Evolutionary conservation across 2,888 invertebrate species (phyloP).

Genomic region (Halictus quadricinctus): DNA sequence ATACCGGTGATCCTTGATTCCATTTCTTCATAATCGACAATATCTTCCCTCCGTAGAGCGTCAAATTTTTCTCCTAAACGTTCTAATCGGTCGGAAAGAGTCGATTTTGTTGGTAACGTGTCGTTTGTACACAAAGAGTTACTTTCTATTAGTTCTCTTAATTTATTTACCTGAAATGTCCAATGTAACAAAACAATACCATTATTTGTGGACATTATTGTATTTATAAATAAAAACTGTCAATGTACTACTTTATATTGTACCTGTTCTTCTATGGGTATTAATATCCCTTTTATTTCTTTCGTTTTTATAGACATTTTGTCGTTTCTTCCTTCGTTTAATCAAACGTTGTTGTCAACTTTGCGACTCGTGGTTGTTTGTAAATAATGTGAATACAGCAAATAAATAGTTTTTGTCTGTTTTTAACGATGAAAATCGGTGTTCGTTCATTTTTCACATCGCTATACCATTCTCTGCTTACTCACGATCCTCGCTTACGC

Average conservation of each 20-base stretch:
- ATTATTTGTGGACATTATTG: background rate
- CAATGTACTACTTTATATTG: conserved; percentile 21
- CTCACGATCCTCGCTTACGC: background rate
- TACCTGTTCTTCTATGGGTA: conserved; percentile 76
- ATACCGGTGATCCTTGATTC: conserved; percentile 70
- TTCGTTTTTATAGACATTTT: conserved; percentile 77
- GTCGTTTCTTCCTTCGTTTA: conserved; percentile 14
- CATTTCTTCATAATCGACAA: conserved; percentile 72
- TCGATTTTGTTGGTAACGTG: conserved; percentile 65
- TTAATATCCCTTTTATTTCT: conserved; percentile 72
- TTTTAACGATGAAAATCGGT: conserved; percentile 19
- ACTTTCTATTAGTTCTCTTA: conserved; percentile 61
- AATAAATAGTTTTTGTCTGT: conserved; percentile 20
- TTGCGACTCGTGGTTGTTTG: conserved; percentile 44
- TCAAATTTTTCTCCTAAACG: conserved; percentile 74
- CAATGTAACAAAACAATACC: background rate
- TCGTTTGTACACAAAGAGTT: conserved; percentile 47
- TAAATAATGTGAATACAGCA: conserved; percentile 66
- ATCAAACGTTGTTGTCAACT: conserved; percentile 18
- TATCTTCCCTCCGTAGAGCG: conserved; percentile 69
- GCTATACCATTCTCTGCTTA: conserved; percentile 7
- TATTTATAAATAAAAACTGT: background rate
- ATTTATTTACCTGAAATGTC: conserved; percentile 69
- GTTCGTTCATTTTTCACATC: conserved; percentile 4
- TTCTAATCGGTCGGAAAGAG: conserved; percentile 71